Percentiles rank a stretch among this genome's conserved stretches.
Evolutionary conservation across 2,113 vertebrate species (phyloP).

Genomic region (Bombycilla garrulus): DNA sequence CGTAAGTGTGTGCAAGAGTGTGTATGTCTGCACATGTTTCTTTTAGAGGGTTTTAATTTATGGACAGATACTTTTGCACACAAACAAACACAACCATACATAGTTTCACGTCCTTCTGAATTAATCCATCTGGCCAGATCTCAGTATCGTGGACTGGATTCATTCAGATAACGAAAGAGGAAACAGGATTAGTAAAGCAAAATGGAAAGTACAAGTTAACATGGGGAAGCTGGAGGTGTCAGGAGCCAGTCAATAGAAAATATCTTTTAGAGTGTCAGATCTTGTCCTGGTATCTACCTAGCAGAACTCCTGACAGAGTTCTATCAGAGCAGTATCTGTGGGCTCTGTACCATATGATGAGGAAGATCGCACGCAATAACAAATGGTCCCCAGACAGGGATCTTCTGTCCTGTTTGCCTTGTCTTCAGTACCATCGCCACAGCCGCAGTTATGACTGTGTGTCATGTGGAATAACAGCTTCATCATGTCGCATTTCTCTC

Average conservation of each 20-base stretch:
- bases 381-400: neutral
- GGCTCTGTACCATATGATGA: neutral
- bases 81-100: neutral
- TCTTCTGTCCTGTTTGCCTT: neutral
- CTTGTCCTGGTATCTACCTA: neutral
- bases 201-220: neutral
- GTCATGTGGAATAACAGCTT: neutral
- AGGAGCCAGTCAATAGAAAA: neutral
- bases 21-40: neutral
- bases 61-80: neutral
- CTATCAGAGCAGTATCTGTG: neutral
- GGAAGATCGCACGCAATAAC: neutral
- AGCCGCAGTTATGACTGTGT: neutral
- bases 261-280: neutral
- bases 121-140: neutral
- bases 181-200: neutral
- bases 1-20: neutral
- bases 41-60: constrained; percentile 7
- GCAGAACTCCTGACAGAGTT: neutral
- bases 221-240: neutral
- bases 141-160: neutral
- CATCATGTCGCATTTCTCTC: neutral
- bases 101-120: neutral
- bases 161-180: neutral
- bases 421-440: neutral